Base-by-base conservation (phyloP, 2,113 vertebrate species). In the Turdus rufiventris region DNA sequence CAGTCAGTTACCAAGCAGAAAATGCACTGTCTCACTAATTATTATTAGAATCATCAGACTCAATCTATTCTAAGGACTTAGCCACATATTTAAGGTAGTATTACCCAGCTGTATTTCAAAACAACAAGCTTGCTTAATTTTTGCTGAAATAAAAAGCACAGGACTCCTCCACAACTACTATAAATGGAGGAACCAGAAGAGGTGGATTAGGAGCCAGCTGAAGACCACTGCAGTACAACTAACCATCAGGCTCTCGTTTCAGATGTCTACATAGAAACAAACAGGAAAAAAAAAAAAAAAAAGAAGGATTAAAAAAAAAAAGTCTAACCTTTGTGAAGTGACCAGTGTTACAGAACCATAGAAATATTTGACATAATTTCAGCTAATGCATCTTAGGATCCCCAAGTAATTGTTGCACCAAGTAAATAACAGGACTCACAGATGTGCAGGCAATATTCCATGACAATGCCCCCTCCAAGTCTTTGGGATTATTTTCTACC, bases 1-100 rank as follows among this genome's bases (percentile, higher is more conserved):
- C 79, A 94, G 47, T 72, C 33, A 92, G 43, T 91, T 96, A 77
- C 89, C 94, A 96, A 48, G 71, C 82, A 96, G 85, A 89, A 96
- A 93, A 74, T 50, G 31, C 53, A 80, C 50, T 73, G 19, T 73
- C 72, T 94, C n/a, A 7, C 43, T 96, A 48, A 75, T 85, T 91
- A 84, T 86, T 89, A 80, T 91, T 85, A 90, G 85, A 85, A 96
- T 66, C 82, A 87, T 84, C 89, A 83, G 34, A 73, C n/a, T 83
- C 66, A 70, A 88, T 91, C 89, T 91, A 34, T 58, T 93, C 71
- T 91, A 67, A 90, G 31, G 23, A 88, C 21, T 34, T 29, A 78
- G 40, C 20, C 14, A 20, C 2, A 5, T 73, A 66, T 86, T 94
- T 90, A 85, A 93, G 38, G 71, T 13, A 63, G 25, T 26, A 83